phyloP scores from a whole-genome alignment of 2,888 invertebrate species.

The Protodeltote pygarga region DNA sequence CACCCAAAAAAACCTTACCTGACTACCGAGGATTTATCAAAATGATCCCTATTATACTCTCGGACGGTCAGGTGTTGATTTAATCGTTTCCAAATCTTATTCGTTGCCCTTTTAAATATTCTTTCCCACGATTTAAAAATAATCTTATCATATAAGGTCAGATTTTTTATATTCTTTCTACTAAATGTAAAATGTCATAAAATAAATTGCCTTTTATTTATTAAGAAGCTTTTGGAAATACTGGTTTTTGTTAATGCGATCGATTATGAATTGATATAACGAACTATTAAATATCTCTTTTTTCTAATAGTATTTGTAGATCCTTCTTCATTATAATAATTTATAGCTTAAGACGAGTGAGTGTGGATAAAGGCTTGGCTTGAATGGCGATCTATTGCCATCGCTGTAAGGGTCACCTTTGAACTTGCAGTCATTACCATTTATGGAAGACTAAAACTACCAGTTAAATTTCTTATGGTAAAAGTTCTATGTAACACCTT shows the following conservation, averaged over 20 bases:
- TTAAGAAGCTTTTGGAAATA: no score
- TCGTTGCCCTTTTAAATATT: constrained; percentile 58
- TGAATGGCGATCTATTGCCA: constrained; percentile 50
- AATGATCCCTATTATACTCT: constrained; percentile 58
- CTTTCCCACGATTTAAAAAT: constrained; percentile 73
- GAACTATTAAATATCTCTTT: constrained; percentile 3
- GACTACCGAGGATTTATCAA: constrained; percentile 58
- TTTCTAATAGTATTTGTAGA: constrained; percentile 46
- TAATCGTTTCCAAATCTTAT: constrained; percentile 60
- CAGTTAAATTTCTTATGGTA: constrained; percentile 4
- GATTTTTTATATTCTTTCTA: constrained; percentile 39
- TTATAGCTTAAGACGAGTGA: constrained; percentile 46
- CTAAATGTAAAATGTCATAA: no score
- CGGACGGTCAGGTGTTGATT: constrained; percentile 72
- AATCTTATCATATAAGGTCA: constrained; percentile 44
- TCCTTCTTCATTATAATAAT: constrained; percentile 52
- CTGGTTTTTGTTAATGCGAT: no score
- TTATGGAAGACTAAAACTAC: constrained; percentile 23
- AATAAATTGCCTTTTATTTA: no score
- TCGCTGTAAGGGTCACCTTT: constrained; percentile 61
- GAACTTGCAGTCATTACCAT: constrained; percentile 61
- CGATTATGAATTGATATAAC: no score
- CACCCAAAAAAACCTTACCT: constrained; percentile 69
- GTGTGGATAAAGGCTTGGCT: constrained; percentile 54
- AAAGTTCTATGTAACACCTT: constrained; percentile 4